A percentile compares a stretch with the other conserved stretches of the same genome.
Conservation (phyloP, 2,888 invertebrate species). For the Plagodis pulveraria region DNA sequence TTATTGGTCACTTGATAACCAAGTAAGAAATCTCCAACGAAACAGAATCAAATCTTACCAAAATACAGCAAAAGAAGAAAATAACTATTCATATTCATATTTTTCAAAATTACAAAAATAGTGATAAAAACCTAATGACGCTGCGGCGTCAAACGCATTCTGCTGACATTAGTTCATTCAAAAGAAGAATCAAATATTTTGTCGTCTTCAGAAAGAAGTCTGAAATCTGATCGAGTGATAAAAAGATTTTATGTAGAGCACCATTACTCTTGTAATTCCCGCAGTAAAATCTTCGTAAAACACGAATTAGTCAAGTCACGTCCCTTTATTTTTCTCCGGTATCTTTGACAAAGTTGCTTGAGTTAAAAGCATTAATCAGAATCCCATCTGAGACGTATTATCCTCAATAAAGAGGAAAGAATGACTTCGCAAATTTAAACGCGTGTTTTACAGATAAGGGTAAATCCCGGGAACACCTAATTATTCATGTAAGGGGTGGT, state of each 20-base stretch:
- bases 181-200: constrained; percentile 66
- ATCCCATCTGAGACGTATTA: constrained; percentile 81
- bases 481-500: constrained; percentile 84
- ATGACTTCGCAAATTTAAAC: constrained; percentile 82
- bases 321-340: constrained; percentile 80
- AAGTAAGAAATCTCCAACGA: background rate
- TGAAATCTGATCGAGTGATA: constrained; percentile 25
- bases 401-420: constrained; percentile 82
- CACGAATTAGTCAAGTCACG: constrained; percentile 79
- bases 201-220: constrained; percentile 24
- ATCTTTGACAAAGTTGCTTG: constrained; percentile 80
- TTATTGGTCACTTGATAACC: background rate
- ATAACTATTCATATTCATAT: constrained; percentile 60
- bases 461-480: constrained; percentile 80
- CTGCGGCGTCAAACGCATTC: constrained; percentile 43
- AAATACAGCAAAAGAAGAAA: constrained; percentile 55
- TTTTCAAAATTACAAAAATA: constrained; percentile 48
- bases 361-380: constrained; percentile 81
- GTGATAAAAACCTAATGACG: constrained; percentile 47
- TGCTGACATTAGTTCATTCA: constrained; percentile 60
- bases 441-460: constrained; percentile 80
- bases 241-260: constrained; percentile 45
- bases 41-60: constrained; percentile 52
- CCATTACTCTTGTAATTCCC: constrained; percentile 52
- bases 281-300: constrained; percentile 54